These are phyloP conservation scores for Zootoca vivipara DNA, from an alignment of 2,113 vertebrate species.

Conservation along the genomic window DNA sequence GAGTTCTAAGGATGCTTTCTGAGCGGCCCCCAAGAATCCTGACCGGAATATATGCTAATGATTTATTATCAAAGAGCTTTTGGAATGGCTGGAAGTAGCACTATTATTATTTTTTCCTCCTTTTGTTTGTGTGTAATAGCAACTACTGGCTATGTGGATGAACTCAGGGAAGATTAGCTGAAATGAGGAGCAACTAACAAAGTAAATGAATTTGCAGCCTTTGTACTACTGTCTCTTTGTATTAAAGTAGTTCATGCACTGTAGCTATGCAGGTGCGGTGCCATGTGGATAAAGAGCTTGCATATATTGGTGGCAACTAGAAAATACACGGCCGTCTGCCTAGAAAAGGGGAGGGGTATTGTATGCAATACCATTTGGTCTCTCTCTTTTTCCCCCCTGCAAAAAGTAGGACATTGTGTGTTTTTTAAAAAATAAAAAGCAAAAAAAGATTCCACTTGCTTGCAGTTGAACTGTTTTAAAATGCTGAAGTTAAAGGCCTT, in stretches of 20 bases:
- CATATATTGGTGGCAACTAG: neutral
- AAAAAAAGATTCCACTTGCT: neutral
- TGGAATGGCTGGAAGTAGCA: constrained; percentile 41
- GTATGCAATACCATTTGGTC: neutral
- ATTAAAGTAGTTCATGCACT: constrained; percentile 30
- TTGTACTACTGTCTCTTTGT: constrained; percentile 76
- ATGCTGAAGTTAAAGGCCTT: constrained; percentile 97
- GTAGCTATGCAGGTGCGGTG: constrained; percentile 67
- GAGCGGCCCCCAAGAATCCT: neutral
- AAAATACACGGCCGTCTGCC: constrained; percentile 8
- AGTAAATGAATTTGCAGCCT: constrained; percentile 50
- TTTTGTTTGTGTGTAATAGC: constrained; percentile 25
- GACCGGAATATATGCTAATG: constrained; percentile 1
- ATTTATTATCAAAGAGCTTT: constrained; percentile 1
- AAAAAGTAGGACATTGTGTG: neutral
- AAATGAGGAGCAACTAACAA: constrained; percentile 26
- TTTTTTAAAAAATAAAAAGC: neutral
- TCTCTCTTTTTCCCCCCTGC: neutral
- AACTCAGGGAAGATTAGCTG: constrained; percentile 11
- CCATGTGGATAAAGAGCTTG: constrained; percentile 61
- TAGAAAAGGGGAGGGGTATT: constrained; percentile 8
- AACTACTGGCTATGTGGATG: neutral
- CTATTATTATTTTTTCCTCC: constrained; percentile 18
- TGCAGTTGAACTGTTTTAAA: constrained; percentile 54
- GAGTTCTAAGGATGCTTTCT: constrained; percentile 52